Evolutionary conservation across 2,888 invertebrate genomes (phyloP).

Genomic region (Coelinius sp.): DNA sequence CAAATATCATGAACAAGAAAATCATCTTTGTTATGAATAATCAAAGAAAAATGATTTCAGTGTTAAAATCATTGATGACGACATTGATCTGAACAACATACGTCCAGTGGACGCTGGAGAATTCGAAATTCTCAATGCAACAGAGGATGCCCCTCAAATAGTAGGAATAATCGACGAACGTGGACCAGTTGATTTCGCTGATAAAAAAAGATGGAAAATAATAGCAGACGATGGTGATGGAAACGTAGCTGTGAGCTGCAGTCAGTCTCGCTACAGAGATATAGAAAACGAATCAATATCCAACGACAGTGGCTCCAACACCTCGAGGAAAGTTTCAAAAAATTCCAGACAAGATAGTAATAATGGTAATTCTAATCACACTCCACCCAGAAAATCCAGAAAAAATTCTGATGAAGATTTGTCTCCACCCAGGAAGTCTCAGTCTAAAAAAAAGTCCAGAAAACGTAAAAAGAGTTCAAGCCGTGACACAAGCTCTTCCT

Average conservation of each 20-base stretch:
- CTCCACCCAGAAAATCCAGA: conserved; percentile 7
- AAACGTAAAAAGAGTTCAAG: conserved; percentile 24
- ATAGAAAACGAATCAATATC: conserved; percentile 46
- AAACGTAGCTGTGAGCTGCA: conserved; percentile 51
- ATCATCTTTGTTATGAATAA: too few species aligned
- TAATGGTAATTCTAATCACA: conserved; percentile 1
- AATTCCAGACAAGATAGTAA: not conserved
- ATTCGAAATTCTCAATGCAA: conserved; percentile 78
- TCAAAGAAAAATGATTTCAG: conserved; percentile 70
- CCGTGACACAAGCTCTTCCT: conserved; percentile 24
- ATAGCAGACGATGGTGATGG: conserved; percentile 63
- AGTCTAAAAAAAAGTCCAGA: conserved; percentile 11
- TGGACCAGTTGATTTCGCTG: conserved; percentile 60
- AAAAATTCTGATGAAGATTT: conserved; percentile 48
- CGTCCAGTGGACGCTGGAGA: conserved; percentile 77
- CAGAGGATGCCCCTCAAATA: conserved; percentile 93
- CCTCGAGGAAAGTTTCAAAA: conserved; percentile 23
- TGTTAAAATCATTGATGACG: conserved; percentile 90
- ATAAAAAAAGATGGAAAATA: conserved; percentile 67
- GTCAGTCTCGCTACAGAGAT: conserved; percentile 28
- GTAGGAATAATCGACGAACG: conserved; percentile 88
- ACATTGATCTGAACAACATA: conserved; percentile 78
- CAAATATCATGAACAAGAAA: not conserved
- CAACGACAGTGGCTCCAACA: conserved; percentile 26
- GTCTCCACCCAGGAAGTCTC: conserved; percentile 39